These are phyloP conservation scores for Procambarus clarkii DNA, from an alignment of 1,140 invertebrate species.

Conservation along the genomic window DNA sequence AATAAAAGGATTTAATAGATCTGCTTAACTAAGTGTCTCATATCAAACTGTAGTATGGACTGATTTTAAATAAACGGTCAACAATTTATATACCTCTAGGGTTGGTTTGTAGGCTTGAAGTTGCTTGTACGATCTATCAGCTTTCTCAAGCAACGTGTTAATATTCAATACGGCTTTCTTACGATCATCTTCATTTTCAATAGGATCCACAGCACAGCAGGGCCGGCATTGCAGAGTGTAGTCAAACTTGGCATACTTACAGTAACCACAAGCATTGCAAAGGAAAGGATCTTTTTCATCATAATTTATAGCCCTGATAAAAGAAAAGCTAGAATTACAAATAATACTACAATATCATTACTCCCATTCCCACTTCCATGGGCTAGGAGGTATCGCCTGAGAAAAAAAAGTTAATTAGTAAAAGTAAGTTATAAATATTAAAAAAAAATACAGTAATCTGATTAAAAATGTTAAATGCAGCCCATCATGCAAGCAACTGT, in stretches of 20 bases:
- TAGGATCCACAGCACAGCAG: constrained; percentile 96
- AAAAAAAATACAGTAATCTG: too few relatives aligned
- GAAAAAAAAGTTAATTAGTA: too few relatives aligned
- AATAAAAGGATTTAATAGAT: too few relatives aligned
- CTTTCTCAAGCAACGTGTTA: constrained; percentile 93
- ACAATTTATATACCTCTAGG: constrained; percentile 81
- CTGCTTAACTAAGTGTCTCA: too few relatives aligned
- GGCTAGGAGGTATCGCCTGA: too few relatives aligned
- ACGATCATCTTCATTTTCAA: constrained; percentile 97
- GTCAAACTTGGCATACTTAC: constrained; percentile 99
- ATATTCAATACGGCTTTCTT: constrained; percentile 95
- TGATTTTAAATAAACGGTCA: background rate
- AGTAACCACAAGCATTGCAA: constrained; percentile 98
- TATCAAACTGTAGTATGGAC: too few relatives aligned
- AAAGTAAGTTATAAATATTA: too few relatives aligned
- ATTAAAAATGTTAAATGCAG: too few relatives aligned
- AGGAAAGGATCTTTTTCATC: constrained; percentile 99
- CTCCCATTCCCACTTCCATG: too few relatives aligned
- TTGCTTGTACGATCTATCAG: constrained; percentile 94
- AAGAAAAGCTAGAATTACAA: too few relatives aligned
- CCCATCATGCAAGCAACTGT: too few relatives aligned
- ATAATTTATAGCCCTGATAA: constrained; percentile 93
- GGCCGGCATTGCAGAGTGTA: constrained; percentile 91
- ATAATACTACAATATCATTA: too few relatives aligned
- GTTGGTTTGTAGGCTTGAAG: constrained; percentile 91